Percentiles rank a stretch among this genome's conserved stretches.
phyloP scores from a whole-genome alignment of 1,140 invertebrate species.

The Physella acuta region DNA sequence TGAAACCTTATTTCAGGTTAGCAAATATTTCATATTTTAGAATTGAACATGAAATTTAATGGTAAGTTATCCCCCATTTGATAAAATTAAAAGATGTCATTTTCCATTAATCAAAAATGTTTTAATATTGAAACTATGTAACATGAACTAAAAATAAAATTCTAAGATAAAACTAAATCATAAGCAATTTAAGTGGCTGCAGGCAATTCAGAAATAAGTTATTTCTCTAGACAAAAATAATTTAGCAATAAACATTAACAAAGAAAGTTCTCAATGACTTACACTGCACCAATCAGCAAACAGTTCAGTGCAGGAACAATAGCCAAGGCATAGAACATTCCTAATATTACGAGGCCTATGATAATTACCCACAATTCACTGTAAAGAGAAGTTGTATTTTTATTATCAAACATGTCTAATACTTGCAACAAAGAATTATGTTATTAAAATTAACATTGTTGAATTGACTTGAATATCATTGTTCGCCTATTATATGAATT shows the following conservation, averaged over 20 bases:
- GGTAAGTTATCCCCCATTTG: too few species aligned
- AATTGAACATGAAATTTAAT: too few species aligned
- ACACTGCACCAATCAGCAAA: slow-evolving; percentile 5
- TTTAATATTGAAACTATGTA: not conserved
- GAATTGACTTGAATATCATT: not conserved
- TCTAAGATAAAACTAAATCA: not conserved
- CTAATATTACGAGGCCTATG: slow-evolving; percentile 1
- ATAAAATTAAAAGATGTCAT: not conserved
- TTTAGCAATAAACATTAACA: not conserved
- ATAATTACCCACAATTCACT: slow-evolving; percentile 8
- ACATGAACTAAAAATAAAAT: not conserved
- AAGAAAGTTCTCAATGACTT: not conserved
- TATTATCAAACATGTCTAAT: not conserved
- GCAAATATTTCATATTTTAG: not conserved
- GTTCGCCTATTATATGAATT: not conserved
- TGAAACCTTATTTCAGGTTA: not conserved
- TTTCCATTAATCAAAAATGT: not conserved
- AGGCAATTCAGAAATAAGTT: not conserved
- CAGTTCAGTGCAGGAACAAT: slow-evolving; percentile 4
- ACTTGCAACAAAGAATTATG: not conserved
- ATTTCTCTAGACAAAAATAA: not conserved
- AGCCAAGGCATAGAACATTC: not conserved
- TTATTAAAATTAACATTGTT: not conserved
- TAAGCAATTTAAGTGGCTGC: not conserved
- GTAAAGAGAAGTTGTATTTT: not conserved